A percentile compares a stretch with the other conserved stretches of the same genome.
Conservation (phyloP, 2,113 vertebrate species). For the Indicator indicator region DNA sequence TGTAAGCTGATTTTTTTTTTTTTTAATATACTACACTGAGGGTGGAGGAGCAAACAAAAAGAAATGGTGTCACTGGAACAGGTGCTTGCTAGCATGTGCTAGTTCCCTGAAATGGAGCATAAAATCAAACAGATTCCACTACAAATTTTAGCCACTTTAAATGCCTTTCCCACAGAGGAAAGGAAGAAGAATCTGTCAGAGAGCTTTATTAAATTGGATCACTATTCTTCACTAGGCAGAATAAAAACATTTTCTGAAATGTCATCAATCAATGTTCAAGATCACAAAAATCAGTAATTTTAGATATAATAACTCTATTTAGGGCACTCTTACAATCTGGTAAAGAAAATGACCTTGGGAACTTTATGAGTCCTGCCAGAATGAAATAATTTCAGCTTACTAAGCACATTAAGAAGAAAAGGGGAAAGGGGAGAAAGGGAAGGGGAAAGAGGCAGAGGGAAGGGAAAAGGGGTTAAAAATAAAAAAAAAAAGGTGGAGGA, state of each 20-base stretch:
- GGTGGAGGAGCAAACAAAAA: slow-evolving; percentile 9
- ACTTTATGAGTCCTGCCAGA: background rate
- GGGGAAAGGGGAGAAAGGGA: too few species aligned
- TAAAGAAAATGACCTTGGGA: background rate
- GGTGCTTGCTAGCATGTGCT: background rate
- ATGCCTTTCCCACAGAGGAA: background rate
- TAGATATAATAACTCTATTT: background rate
- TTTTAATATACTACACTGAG: background rate
- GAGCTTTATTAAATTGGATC: background rate
- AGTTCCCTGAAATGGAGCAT: background rate
- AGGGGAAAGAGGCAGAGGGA: too few species aligned
- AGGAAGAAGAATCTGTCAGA: background rate
- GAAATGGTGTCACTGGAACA: slow-evolving; percentile 11
- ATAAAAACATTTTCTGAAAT: background rate
- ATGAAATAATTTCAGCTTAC: background rate
- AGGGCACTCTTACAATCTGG: background rate
- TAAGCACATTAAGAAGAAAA: background rate
- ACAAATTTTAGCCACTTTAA: background rate
- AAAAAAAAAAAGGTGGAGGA: too few species aligned
- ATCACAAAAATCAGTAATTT: background rate
- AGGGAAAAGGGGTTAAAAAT: too few species aligned
- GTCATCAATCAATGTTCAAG: background rate
- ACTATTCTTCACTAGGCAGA: background rate
- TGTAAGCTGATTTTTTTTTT: background rate
- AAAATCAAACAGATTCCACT: background rate